Conservation (phyloP, 2,888 invertebrate species). For the Oxyteleia sp. region DNA sequence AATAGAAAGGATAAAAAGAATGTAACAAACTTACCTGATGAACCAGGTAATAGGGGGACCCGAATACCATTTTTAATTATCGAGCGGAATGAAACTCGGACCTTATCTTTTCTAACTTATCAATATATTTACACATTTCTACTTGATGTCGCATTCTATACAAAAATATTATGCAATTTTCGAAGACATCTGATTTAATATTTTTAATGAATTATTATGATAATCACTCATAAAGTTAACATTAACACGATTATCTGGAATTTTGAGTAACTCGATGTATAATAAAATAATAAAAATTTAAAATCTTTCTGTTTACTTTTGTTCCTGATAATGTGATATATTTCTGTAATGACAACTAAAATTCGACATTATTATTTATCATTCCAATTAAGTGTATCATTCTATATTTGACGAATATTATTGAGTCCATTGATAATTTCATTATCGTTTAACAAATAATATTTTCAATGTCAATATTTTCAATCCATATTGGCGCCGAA, state of each 20-base stretch:
- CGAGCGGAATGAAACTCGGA: neutral
- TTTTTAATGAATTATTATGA: neutral
- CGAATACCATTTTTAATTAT: constrained; percentile 2
- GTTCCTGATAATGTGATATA: too few species aligned
- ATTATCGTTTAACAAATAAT: neutral
- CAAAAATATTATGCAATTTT: neutral
- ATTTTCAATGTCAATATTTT: neutral
- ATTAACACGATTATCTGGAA: too few species aligned
- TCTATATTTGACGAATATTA: neutral
- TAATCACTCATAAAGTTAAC: too few species aligned
- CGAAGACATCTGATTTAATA: neutral
- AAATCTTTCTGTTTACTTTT: too few species aligned
- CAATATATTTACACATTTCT: neutral
- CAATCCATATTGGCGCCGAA: neutral
- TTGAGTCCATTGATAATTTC: neutral
- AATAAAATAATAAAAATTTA: neutral
- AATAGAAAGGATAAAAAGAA: constrained; percentile 25
- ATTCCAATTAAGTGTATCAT: too few species aligned
- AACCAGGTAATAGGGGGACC: neutral
- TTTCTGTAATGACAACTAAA: too few species aligned
- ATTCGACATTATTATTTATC: too few species aligned
- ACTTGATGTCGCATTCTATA: neutral
- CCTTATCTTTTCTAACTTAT: neutral
- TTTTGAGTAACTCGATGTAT: neutral
- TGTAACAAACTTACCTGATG: constrained; percentile 19